A percentile compares a stretch with the other conserved stretches of the same genome.
phyloP scores from a whole-genome alignment of 1,140 invertebrate species.

The Vollenhovia emeryi region DNA sequence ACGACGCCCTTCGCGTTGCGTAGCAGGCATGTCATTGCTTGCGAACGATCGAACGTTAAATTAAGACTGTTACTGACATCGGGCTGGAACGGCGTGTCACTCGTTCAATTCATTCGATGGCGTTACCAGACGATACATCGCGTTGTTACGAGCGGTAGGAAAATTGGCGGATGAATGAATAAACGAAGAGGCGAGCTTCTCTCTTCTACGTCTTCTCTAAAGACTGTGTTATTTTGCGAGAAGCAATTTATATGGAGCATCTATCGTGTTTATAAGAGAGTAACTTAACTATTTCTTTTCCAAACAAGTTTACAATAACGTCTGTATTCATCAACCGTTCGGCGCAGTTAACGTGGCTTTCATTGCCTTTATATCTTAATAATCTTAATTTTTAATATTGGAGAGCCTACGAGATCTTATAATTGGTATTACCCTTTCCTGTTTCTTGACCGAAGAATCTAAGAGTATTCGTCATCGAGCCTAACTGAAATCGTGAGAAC shows the following conservation, averaged over 20 bases:
- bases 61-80: constrained; percentile 43
- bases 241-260: neutral
- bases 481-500: too few relatives aligned
- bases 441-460: too few relatives aligned
- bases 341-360: too few relatives aligned
- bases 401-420: too few relatives aligned
- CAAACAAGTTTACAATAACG: neutral
- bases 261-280: neutral
- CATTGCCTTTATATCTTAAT: too few relatives aligned
- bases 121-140: neutral
- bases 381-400: too few relatives aligned
- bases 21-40: constrained; percentile 12
- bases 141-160: neutral
- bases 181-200: neutral
- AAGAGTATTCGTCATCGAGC: too few relatives aligned
- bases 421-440: too few relatives aligned
- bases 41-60: constrained; percentile 32
- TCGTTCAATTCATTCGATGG: neutral
- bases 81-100: neutral
- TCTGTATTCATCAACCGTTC: too few relatives aligned
- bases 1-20: neutral
- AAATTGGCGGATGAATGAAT: neutral
- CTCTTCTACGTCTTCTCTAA: neutral
- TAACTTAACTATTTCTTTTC: neutral
- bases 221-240: neutral